Evolutionary conservation across 2,888 invertebrate genomes (phyloP), one percentile per base, ranked within the genome.

Genomic region (Drosophila sordidapex): DNA sequence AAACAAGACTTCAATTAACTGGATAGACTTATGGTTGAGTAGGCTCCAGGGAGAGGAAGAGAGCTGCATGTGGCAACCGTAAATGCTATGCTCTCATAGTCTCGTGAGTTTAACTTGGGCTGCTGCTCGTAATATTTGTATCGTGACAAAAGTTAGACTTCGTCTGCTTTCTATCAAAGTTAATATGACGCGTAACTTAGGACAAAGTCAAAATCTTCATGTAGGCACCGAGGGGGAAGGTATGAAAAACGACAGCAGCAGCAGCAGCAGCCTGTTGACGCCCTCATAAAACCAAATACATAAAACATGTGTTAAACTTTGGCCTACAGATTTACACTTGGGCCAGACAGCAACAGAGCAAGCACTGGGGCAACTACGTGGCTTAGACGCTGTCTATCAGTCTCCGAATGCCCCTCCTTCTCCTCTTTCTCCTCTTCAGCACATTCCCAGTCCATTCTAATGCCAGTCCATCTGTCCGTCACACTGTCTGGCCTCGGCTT

Each of bases 231-330:
- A n/a, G 11, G 18, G 33, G 13, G 27, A 8, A 51, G 38, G 13
- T 27, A 51, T 29, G 18, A 25, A 6, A 51, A 18, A 18, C 5
- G 18, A n/a, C n/a, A 25, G 46, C 5, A 25, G 53, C 10, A 25
- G 53, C 10, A 25, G 27, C 27, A 35, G 59, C 68, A 49, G 76
- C 79, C 79, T 78, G 79, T 78, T 75, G 79, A 79, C 65, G 72
- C 69, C 60, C 48, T 69, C 75, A 69, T 71, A 74, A 74, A 78
- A 54, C 61, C 75, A 78, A 74, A 78, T 74, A 78, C 79, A 79
- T 75, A 79, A 79, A 79, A 72, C 79, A 79, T 79, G 72, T 79
- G 79, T 79, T 70, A 18, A 79, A 43, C 71, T 78, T 70, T 75
- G 75, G 71, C 62, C 79, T 59, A 75, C 57, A 67, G 78, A 75